Conservation (phyloP, 2,888 invertebrate genomes). For the Teleogryllus oceanicus region DNA sequence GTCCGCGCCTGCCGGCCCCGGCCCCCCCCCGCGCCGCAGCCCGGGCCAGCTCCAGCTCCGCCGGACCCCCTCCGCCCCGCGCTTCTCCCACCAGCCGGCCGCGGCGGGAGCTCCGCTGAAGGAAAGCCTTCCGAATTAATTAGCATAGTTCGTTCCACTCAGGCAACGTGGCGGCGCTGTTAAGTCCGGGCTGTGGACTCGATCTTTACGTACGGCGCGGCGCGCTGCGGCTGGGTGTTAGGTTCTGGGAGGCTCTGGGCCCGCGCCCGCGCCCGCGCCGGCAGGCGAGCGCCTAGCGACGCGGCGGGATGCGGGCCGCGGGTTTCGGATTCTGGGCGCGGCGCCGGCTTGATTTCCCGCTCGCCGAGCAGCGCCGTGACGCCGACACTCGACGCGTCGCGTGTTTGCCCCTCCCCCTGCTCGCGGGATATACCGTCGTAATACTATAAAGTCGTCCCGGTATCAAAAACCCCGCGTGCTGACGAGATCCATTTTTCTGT, state of each 20-base stretch:
- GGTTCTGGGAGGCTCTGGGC: neutral
- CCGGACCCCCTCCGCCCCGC: no score
- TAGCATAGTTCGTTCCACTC: conserved; percentile 18
- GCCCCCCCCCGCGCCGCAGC: no score
- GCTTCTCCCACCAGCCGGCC: no score
- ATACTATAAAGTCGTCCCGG: no score
- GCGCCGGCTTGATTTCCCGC: neutral
- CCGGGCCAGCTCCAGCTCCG: no score
- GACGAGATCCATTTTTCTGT: no score
- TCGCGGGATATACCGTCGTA: no score
- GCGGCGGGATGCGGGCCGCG: neutral
- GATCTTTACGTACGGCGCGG: neutral
- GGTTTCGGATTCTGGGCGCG: neutral
- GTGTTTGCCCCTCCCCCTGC: no score
- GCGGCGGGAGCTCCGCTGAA: neutral
- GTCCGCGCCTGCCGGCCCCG: no score
- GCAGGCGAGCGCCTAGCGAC: neutral
- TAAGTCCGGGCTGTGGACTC: neutral
- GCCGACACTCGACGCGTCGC: neutral
- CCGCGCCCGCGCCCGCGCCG: neutral
- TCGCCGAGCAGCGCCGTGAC: neutral
- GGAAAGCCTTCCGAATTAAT: conserved; percentile 18
- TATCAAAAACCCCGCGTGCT: no score
- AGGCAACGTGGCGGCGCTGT: conserved; percentile 8
- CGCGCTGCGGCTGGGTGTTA: neutral